These are phyloP conservation scores for Formicarius rufipectus DNA, from an alignment of 2,113 vertebrate genomes.

Conservation along the genomic window DNA sequence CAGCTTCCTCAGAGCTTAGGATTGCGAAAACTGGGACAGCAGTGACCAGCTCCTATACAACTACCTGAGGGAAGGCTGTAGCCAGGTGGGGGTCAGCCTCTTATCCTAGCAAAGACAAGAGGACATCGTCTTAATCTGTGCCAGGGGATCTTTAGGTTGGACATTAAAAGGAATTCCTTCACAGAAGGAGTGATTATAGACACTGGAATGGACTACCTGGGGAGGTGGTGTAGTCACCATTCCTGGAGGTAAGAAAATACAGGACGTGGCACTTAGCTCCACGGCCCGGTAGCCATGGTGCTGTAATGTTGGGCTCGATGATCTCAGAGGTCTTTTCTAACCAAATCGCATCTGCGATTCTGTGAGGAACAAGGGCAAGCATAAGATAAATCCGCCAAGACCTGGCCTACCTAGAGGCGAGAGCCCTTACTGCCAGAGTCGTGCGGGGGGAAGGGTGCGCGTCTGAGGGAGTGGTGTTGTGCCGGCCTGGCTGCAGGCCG, in stretches of 20 bases:
- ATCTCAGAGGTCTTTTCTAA: background rate
- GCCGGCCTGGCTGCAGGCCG: background rate
- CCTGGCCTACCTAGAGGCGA: fast-evolving
- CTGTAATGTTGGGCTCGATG: fast-evolving
- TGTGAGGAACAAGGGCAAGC: fast-evolving
- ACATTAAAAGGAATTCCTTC: background rate
- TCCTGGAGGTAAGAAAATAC: no score
- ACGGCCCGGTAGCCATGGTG: background rate
- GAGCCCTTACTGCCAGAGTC: fast-evolving
- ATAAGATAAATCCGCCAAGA: fast-evolving
- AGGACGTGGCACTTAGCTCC: background rate
- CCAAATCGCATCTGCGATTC: background rate
- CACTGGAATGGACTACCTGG: background rate
- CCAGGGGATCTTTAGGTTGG: background rate
- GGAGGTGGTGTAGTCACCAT: background rate
- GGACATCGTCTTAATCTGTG: background rate
- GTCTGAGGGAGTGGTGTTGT: background rate
- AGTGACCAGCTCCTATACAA: fast-evolving
- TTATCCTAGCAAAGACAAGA: background rate
- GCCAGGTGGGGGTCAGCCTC: no score
- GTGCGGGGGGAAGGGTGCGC: fast-evolving
- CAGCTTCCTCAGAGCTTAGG: no score
- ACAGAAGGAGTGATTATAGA: no score
- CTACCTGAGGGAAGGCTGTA: background rate
- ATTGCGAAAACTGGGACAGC: fast-evolving